A percentile compares a stretch with the other conserved stretches of the same genome.
Evolutionary conservation across 1,140 invertebrate genomes (phyloP).

Genomic region (Chironomus tepperi): DNA sequence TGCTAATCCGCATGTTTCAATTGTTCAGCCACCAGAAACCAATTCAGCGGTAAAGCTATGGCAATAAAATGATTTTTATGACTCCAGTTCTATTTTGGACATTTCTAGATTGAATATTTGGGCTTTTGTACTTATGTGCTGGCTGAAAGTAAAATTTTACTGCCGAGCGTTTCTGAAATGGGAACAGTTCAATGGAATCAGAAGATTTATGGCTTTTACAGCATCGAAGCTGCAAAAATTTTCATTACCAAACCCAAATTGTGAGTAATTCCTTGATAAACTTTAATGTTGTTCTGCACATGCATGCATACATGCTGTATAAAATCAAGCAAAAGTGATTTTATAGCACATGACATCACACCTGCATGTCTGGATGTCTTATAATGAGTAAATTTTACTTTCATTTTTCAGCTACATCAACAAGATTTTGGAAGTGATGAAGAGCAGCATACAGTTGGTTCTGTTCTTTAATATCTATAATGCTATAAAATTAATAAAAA

Average conservation of each 20-base stretch:
- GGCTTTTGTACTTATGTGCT: conserved; percentile 20
- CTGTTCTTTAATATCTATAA: conserved; percentile 18
- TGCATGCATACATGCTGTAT: too few relatives aligned
- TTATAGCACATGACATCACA: background rate
- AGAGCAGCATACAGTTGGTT: background rate
- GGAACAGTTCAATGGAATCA: background rate
- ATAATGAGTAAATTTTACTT: background rate
- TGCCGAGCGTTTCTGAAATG: conserved; percentile 9
- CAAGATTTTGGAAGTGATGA: background rate
- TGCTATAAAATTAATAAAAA: background rate
- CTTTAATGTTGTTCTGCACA: background rate
- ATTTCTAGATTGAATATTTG: conserved; percentile 9
- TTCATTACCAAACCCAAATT: conserved; percentile 16
- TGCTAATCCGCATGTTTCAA: background rate
- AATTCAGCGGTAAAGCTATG: background rate
- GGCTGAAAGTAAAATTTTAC: conserved; percentile 22
- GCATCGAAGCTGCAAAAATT: background rate
- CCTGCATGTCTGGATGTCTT: background rate
- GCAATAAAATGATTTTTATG: background rate
- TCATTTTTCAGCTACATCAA: background rate
- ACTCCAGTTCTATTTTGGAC: background rate
- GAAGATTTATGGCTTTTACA: conserved; percentile 18
- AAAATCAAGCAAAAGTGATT: background rate
- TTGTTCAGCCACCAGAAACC: background rate
- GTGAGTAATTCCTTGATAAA: conserved; percentile 17